phyloP scores from a whole-genome alignment of 2,888 invertebrate genomes.

The Flexamia atlantica region DNA sequence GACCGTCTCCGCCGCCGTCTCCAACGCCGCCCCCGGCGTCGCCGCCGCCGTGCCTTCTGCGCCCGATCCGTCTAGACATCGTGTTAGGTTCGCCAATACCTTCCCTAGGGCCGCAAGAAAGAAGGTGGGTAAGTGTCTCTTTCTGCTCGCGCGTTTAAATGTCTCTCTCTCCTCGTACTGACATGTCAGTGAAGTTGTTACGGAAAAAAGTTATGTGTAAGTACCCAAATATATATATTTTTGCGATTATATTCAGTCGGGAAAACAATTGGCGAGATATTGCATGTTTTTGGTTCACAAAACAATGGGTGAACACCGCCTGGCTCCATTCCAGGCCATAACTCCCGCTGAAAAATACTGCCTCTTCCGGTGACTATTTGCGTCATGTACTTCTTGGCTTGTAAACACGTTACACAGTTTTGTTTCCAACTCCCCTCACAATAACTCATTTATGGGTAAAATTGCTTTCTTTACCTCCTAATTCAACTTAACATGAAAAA shows the following conservation, averaged over 20 bases:
- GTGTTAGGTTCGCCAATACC: constrained; percentile 55
- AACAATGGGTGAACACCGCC: constrained; percentile 43
- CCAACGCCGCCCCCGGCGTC: neutral
- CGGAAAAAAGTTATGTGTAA: neutral
- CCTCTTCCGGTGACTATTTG: constrained; percentile 40
- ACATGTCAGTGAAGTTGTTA: neutral
- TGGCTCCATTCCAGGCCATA: constrained; percentile 35
- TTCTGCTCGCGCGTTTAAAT: constrained; percentile 42
- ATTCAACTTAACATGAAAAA: too few relatives aligned
- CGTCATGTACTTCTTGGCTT: constrained; percentile 38
- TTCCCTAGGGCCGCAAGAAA: constrained; percentile 51
- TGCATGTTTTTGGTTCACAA: constrained; percentile 29
- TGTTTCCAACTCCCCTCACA: constrained; percentile 4
- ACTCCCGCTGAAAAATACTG: constrained; percentile 30
- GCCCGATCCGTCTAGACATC: neutral
- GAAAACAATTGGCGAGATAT: constrained; percentile 32
- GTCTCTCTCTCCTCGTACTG: neutral
- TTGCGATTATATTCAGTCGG: neutral
- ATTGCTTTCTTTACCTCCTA: too few relatives aligned
- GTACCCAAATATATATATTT: neutral
- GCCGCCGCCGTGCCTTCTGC: constrained; percentile 47
- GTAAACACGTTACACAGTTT: constrained; percentile 1
- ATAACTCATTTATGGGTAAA: too few relatives aligned
- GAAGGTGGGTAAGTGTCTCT: constrained; percentile 67
- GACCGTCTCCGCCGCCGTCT: constrained; percentile 47